phyloP scores from a whole-genome alignment of 2,888 invertebrate genomes.

The Phengaris alcon region DNA sequence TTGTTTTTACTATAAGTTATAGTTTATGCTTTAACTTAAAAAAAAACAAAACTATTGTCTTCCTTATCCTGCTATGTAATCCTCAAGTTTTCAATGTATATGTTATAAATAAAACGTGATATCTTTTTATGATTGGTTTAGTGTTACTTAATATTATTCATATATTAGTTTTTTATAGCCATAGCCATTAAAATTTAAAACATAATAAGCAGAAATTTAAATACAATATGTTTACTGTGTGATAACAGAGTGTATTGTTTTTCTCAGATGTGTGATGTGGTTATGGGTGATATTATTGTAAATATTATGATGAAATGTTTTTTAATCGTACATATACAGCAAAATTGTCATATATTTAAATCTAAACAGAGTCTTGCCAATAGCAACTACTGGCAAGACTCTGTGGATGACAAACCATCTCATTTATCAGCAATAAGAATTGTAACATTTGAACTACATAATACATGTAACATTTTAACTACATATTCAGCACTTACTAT shows the following conservation, averaged over 20 bases:
- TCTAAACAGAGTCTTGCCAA: background rate
- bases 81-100: background rate
- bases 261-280: background rate
- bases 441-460: background rate
- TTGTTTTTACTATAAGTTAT: too few relatives aligned
- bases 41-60: constrained; percentile 8
- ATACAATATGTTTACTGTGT: background rate
- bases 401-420: constrained; percentile 12
- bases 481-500: background rate
- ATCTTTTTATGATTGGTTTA: constrained; percentile 1
- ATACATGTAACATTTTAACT: background rate
- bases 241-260: background rate
- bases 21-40: background rate
- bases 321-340: background rate
- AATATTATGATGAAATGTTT: background rate
- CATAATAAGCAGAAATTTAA: background rate
- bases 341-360: background rate
- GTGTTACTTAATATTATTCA: constrained; percentile 2
- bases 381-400: background rate
- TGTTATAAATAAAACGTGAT: background rate
- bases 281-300: background rate
- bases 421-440: background rate
- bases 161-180: background rate
- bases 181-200: background rate
- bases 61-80: background rate